Conservation (phyloP, 2,113 vertebrate species). For the Bubalus kerabau region DNA sequence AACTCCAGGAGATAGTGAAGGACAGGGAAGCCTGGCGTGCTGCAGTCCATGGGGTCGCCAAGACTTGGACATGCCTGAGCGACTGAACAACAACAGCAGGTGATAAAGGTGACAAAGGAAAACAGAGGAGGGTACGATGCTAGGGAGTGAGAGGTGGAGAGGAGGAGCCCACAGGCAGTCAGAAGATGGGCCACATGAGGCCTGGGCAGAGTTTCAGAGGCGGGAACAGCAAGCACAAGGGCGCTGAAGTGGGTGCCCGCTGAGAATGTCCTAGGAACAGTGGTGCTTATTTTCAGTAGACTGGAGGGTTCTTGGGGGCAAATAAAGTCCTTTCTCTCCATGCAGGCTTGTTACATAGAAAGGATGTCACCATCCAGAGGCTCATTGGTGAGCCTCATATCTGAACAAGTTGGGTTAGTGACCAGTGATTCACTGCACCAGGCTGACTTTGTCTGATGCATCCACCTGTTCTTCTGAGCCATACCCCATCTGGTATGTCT, state of each 20-base stretch:
- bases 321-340: not conserved
- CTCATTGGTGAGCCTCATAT: not conserved
- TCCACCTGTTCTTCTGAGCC: not conserved
- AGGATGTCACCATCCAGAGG: not conserved
- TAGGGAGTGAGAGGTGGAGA: not conserved
- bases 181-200: not conserved
- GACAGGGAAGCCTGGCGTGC: not conserved
- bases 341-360: not conserved
- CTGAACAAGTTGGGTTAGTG: not conserved
- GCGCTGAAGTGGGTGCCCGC: not conserved
- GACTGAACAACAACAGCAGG: not conserved
- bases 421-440: not conserved
- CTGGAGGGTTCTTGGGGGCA: not conserved
- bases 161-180: not conserved
- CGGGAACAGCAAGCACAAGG: not conserved
- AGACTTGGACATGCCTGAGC: not conserved
- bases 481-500: not conserved
- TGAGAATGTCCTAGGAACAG: too few relatives aligned
- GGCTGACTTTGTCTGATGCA: not conserved
- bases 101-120: not conserved
- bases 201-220: not conserved
- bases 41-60: not conserved
- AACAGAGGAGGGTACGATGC: not conserved
- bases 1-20: not conserved
- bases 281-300: not conserved